These are phyloP conservation scores for Tiliacea citrago DNA, from an alignment of 2,888 invertebrate species.

Conservation along the genomic window DNA sequence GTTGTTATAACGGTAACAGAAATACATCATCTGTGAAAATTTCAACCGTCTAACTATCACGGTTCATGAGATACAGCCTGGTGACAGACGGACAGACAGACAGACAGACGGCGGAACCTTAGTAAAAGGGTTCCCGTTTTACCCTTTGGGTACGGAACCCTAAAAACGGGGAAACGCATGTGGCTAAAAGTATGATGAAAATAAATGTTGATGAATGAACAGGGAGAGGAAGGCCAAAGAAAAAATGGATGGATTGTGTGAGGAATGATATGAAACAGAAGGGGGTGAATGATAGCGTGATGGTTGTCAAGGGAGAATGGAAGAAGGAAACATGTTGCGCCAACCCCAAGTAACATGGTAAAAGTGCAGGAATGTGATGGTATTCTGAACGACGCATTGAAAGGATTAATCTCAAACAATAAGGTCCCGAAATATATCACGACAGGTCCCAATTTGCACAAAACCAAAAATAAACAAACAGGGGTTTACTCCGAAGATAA, in stretches of 20 bases:
- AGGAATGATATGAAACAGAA: not conserved
- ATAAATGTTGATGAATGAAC: not conserved
- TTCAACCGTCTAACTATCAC: no score
- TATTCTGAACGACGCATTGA: not conserved
- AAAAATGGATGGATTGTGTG: not conserved
- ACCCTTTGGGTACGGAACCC: no score
- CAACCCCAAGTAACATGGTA: not conserved
- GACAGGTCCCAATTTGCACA: conserved; percentile 11
- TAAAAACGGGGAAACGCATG: not conserved
- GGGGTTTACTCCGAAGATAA: no score
- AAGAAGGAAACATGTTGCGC: not conserved
- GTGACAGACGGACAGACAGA: no score
- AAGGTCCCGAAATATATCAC: conserved; percentile 1
- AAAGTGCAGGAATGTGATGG: not conserved
- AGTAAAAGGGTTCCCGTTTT: no score
- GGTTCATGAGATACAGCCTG: no score
- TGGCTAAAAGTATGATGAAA: not conserved
- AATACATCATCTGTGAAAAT: no score
- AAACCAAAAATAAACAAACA: not conserved
- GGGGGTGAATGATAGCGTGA: not conserved
- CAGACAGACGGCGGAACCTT: no score
- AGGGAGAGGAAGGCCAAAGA: not conserved
- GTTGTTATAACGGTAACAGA: no score
- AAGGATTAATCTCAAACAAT: not conserved
- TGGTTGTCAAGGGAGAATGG: not conserved